Conservation (phyloP, 2,888 invertebrate genomes). For the Halictus ligatus region DNA sequence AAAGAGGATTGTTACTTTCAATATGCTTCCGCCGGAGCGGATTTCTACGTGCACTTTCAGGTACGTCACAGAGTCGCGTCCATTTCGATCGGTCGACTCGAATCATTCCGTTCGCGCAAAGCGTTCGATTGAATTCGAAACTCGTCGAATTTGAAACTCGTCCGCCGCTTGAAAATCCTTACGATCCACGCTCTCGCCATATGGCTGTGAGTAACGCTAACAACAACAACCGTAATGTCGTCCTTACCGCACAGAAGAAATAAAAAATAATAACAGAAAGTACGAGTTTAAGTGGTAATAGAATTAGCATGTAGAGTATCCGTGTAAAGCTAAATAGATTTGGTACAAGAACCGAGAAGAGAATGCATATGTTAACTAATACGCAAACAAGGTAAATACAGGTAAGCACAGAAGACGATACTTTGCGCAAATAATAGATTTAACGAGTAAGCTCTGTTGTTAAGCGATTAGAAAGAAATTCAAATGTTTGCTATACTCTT, state of each 20-base stretch:
- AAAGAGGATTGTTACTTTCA: constrained; percentile 98
- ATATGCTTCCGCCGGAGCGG: constrained; percentile 95
- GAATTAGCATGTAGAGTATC: background rate
- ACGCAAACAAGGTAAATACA: background rate
- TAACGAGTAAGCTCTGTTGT: background rate
- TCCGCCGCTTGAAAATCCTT: background rate
- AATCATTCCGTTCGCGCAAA: background rate
- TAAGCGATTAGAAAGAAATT: background rate
- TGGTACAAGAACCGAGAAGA: background rate
- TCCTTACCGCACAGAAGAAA: background rate
- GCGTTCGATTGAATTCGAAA: no score
- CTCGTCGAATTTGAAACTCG: no score
- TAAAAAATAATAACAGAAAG: background rate
- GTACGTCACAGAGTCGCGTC: constrained; percentile 84
- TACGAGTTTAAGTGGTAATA: background rate
- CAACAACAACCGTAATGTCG: background rate
- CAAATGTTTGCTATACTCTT: background rate
- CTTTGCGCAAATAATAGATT: background rate
- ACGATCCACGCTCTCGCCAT: background rate
- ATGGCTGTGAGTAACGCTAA: constrained; percentile 13
- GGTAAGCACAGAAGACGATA: background rate
- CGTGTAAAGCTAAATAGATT: background rate
- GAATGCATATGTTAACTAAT: background rate
- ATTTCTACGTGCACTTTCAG: constrained; percentile 97
- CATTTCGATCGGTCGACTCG: background rate